Conservation (phyloP, 2,797 vertebrate species). For the Tragopan temminckii region DNA sequence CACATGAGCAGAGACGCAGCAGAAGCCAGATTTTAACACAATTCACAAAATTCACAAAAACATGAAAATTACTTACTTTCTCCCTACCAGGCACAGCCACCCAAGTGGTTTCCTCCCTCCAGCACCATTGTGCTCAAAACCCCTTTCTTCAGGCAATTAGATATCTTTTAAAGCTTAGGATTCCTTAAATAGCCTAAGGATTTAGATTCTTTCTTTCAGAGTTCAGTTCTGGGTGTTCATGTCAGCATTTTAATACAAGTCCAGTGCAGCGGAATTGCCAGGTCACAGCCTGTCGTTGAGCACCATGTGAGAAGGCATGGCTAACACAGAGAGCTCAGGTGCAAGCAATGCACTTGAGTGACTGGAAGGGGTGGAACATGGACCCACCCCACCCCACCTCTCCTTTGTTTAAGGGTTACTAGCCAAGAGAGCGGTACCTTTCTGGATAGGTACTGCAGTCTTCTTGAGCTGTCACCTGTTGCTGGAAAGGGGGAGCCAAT, state of each 20-base stretch:
- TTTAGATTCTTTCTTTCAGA: background rate
- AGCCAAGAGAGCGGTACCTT: no score
- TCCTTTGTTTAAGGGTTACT: no score
- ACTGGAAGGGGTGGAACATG: no score
- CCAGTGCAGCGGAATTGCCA: background rate
- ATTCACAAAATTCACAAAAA: no score
- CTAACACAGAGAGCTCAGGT: no score
- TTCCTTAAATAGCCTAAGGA: background rate
- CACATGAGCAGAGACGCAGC: background rate
- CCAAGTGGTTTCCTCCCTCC: background rate
- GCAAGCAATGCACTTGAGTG: no score
- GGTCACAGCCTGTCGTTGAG: no score
- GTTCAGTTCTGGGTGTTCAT: background rate
- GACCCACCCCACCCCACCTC: no score
- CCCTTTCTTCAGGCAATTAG: background rate
- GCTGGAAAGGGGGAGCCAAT: no score
- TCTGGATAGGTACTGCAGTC: no score
- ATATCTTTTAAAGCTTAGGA: background rate
- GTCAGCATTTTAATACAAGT: background rate
- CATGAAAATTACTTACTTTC: background rate
- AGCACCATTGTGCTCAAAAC: accelerated
- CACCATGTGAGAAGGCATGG: no score
- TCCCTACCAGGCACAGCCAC: background rate
- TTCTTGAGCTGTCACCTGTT: no score
- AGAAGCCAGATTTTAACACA: background rate